phyloP scores from a whole-genome alignment of 2,797 vertebrate species.

The Stomatorhinus walkeri region DNA sequence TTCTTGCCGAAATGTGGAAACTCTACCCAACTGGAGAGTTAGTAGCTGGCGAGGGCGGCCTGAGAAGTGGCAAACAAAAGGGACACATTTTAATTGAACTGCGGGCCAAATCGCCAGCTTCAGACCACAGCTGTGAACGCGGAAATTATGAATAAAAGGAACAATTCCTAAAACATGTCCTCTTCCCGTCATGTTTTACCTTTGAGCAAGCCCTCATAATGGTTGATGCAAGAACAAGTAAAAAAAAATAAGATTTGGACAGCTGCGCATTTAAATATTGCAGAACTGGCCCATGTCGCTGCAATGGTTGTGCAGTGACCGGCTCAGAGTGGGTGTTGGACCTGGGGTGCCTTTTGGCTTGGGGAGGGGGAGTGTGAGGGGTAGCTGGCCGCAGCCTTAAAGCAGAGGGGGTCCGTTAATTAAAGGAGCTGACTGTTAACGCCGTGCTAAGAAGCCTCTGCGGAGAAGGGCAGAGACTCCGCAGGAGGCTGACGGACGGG shows the following conservation, averaged over 20 bases:
- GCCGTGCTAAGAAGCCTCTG: background rate
- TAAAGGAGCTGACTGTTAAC: background rate
- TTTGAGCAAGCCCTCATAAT: background rate
- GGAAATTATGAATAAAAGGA: slow-evolving; percentile 41
- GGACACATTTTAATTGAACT: slow-evolving; percentile 60
- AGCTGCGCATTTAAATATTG: slow-evolving; percentile 12
- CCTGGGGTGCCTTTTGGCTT: background rate
- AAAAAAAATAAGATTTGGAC: background rate
- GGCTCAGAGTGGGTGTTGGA: background rate
- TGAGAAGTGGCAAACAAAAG: slow-evolving; percentile 68
- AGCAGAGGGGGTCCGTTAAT: background rate
- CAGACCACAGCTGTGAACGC: slow-evolving; percentile 49
- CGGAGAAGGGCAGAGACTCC: background rate
- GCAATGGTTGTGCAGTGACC: background rate
- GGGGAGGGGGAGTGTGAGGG: background rate
- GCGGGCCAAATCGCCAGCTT: slow-evolving; percentile 66
- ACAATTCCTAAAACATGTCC: slow-evolving; percentile 40
- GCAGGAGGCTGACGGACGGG: slow-evolving; percentile 2
- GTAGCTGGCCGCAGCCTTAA: background rate
- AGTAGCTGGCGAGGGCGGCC: slow-evolving; percentile 63
- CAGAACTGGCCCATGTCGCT: background rate
- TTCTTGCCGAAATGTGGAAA: slow-evolving; percentile 38
- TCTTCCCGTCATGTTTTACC: slow-evolving; percentile 26
- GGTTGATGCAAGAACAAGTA: background rate
- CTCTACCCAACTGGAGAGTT: slow-evolving; percentile 61